These are phyloP conservation scores for Andinoacara biseriatus DNA, from an alignment of 2,113 vertebrate genomes.

Conservation along the genomic window DNA sequence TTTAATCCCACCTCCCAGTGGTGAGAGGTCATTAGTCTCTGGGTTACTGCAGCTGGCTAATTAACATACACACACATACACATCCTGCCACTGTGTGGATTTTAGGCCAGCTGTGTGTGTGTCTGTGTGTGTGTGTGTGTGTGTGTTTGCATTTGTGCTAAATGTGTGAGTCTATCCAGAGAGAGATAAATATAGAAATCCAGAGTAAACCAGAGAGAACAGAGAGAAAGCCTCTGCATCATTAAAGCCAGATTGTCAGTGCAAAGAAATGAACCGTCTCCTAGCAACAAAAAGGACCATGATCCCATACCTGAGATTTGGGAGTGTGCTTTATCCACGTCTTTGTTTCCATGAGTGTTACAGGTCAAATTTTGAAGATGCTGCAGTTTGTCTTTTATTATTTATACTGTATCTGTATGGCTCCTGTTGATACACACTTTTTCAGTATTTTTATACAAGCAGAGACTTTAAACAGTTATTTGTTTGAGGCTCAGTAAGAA, in stretches of 20 bases:
- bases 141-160: not conserved
- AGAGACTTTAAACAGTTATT: not conserved
- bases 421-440: not conserved
- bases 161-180: constrained; percentile 2
- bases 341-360: constrained; percentile 12
- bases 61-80: constrained; percentile 16
- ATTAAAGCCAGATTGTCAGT: constrained; percentile 51
- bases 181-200: constrained; percentile 48
- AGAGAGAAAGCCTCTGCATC: constrained; percentile 35
- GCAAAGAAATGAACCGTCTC: constrained; percentile 56
- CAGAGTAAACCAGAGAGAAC: constrained; percentile 17
- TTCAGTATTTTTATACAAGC: not conserved
- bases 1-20: not conserved
- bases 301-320: constrained; percentile 61
- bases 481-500: not conserved
- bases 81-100: not conserved
- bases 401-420: not conserved
- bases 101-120: constrained; percentile 16
- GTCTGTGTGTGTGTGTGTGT: not conserved
- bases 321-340: constrained; percentile 6
- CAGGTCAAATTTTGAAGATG: not conserved
- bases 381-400: not conserved
- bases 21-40: constrained; percentile 39
- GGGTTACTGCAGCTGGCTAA: constrained; percentile 38
- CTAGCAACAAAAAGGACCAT: constrained; percentile 67